Base-by-base conservation (phyloP, 2,888 invertebrate genomes). In the Herminia tarsipennalis region DNA sequence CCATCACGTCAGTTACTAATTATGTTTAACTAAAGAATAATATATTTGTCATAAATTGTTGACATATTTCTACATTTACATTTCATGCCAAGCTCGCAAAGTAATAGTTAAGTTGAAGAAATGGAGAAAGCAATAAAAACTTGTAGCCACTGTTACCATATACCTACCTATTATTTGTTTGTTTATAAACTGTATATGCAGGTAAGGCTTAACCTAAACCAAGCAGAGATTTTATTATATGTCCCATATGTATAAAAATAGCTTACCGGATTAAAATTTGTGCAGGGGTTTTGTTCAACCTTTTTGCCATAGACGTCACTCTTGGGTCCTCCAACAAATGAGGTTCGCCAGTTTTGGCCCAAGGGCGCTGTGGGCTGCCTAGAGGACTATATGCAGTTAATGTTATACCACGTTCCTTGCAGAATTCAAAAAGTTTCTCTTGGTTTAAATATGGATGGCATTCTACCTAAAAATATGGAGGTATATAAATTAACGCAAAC, bases 371-470 rank as follows among this genome's bases (percentile, higher is more conserved):
- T 0, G 94, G 94, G n/a, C 94, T 93, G 17, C 94, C 95, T 9
- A 96, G 87, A 0, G 95, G 95, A 68, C 94, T 94, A 73, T 95
- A 96, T 0, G 94, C 95, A 9, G 94, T 94, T 4, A 96, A 85
- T n/a, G 86, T 78, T 32, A 96, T 93, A 34, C 86, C 88, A 5
- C 92, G 84, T 12, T 92, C 83, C 52, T 92, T 92, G 76, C 95
- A 94, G 66, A 94, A 93, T 17, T 93, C 90, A 20, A 93, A 92
- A 29, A 95, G 76, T 62, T 93, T 92, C 44, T 90, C 89, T 70
- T 96, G 94, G 56, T 91, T 93, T 22, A 94, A 65, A 33, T 86
- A 91, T 6, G 93, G 93, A 64, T 90, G 91, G 41, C 92, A 93
- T 80, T 94, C 91, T 41, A 94, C 92, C 95, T 96, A 68, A 2